phyloP scores from a whole-genome alignment of 64 coral and sea anemone genomes.

The Exaiptasia diaphana region DNA sequence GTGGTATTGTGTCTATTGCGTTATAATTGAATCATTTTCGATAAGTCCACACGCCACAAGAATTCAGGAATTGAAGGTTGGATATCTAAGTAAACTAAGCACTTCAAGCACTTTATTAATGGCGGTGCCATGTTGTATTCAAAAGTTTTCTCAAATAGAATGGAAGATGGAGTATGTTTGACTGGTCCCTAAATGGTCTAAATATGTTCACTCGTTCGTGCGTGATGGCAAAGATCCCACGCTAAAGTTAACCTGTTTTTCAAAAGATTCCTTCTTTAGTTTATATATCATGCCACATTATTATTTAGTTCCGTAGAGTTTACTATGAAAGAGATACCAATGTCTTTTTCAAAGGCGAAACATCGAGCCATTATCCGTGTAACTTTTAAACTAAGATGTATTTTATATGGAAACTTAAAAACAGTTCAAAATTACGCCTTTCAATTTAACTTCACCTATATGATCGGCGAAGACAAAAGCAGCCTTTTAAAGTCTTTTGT shows the following conservation, averaged over 20 bases:
- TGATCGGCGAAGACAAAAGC: background rate
- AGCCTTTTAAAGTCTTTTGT: slow-evolving; percentile 15
- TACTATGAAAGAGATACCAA: background rate
- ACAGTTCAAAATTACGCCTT: background rate
- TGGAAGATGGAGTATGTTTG: background rate
- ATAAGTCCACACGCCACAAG: background rate
- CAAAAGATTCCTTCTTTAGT: too few relatives aligned
- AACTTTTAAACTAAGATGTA: background rate
- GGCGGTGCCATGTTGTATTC: too few relatives aligned
- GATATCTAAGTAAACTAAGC: background rate
- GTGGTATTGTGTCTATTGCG: background rate
- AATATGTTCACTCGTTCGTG: too few relatives aligned
- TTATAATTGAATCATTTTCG: slow-evolving; percentile 3
- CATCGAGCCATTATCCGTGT: background rate
- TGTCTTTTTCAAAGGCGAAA: background rate
- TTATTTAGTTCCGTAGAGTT: too few relatives aligned
- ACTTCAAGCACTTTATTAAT: background rate
- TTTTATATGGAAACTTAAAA: background rate
- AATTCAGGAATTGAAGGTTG: background rate
- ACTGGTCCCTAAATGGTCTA: too few relatives aligned
- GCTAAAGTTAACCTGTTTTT: background rate
- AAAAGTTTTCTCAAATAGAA: background rate
- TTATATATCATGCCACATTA: background rate
- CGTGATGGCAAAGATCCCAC: background rate
- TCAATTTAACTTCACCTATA: background rate